Evolutionary conservation across 2,797 vertebrate species (phyloP).

Genomic region (Halcyon chelicuti): DNA sequence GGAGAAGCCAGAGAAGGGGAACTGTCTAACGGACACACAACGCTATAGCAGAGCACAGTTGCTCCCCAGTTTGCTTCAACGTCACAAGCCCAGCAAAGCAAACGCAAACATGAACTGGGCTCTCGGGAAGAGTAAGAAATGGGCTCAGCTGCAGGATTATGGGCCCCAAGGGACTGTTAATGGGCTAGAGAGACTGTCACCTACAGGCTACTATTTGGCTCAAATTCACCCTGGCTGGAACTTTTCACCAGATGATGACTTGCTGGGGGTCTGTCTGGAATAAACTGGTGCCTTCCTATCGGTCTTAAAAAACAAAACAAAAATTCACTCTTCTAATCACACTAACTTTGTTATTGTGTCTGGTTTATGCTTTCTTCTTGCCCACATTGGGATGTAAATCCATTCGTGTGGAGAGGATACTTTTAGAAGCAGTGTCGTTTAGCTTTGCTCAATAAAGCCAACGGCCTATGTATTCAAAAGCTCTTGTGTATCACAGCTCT

Average conservation of each 20-base stretch:
- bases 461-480: background rate
- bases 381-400: accelerated
- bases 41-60: background rate
- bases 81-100: background rate
- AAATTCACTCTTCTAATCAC: background rate
- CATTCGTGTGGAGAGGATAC: background rate
- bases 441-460: background rate
- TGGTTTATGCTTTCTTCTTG: background rate
- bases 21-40: background rate
- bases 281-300: background rate
- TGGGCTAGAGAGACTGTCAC: conserved; percentile 51
- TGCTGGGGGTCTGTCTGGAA: background rate
- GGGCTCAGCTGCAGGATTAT: conserved; percentile 49
- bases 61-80: background rate
- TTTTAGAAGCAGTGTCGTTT: background rate
- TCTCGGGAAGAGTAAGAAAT: background rate
- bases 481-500: background rate
- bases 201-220: conserved; percentile 37
- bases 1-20: background rate
- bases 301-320: background rate
- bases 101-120: background rate
- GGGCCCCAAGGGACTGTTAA: conserved; percentile 26
- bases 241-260: background rate
- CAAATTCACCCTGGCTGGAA: conserved; percentile 39
- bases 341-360: background rate